These are phyloP conservation scores for Rhinogobio ventralis DNA, from an alignment of 2,797 vertebrate species.

Conservation along the genomic window DNA sequence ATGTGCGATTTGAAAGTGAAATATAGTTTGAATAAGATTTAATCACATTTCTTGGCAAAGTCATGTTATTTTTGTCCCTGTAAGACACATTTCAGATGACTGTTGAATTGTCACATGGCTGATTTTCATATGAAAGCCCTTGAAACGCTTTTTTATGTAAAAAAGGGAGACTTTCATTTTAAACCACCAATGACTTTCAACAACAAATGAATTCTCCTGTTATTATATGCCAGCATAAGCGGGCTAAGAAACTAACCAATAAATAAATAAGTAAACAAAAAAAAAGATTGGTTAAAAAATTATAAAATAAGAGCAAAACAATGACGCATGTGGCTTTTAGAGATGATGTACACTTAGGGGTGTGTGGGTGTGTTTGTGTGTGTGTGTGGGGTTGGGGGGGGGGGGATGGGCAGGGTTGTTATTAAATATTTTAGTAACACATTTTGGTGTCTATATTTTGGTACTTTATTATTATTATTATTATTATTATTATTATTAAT, in stretches of 20 bases:
- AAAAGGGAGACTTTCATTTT: not conserved
- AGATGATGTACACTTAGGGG: not conserved
- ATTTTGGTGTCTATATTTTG: not conserved
- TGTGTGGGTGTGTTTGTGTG: too few relatives aligned
- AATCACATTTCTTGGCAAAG: conserved; percentile 25
- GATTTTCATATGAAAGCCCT: conserved; percentile 14
- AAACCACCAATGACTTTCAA: not conserved
- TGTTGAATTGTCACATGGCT: conserved; percentile 8
- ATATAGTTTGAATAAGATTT: conserved; percentile 23
- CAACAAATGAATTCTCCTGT: not conserved
- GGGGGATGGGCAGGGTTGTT: too few relatives aligned
- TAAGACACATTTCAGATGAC: conserved; percentile 9
- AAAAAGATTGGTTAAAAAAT: not conserved
- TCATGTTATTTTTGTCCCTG: not conserved
- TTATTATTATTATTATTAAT: not conserved
- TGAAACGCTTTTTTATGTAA: not conserved
- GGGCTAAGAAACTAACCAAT: not conserved
- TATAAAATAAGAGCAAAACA: not conserved
- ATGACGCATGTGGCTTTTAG: not conserved
- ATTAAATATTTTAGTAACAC: too few relatives aligned
- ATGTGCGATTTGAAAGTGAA: conserved; percentile 22
- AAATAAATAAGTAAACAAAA: too few relatives aligned
- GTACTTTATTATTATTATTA: not conserved
- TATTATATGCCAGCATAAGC: not conserved
- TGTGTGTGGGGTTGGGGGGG: too few relatives aligned